These are phyloP conservation scores for Zosterops japonicus DNA, from an alignment of 2,113 vertebrate genomes.

Conservation along the genomic window DNA sequence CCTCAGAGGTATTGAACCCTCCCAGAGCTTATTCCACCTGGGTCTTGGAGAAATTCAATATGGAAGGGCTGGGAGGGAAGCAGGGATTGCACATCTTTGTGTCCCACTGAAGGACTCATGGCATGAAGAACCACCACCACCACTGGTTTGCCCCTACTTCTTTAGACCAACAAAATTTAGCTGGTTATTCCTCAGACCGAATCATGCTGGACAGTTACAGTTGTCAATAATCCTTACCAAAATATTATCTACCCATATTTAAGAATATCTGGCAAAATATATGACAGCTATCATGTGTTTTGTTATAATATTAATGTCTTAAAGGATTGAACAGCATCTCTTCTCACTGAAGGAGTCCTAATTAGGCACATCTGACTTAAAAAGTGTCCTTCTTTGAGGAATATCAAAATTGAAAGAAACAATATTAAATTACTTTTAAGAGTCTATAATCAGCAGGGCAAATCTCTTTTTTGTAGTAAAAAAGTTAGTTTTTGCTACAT, in stretches of 20 bases:
- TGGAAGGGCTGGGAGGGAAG: neutral
- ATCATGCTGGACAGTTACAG: neutral
- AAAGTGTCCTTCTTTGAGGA: neutral
- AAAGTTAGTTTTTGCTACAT: neutral
- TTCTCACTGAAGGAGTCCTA: neutral
- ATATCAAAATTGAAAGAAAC: neutral
- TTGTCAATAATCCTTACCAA: neutral
- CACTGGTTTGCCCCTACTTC: neutral
- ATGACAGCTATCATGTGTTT: neutral
- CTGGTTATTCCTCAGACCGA: neutral
- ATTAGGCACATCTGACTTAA: neutral
- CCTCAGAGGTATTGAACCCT: too few relatives aligned
- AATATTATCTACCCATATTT: neutral
- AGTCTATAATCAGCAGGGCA: neutral
- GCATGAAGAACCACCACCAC: neutral
- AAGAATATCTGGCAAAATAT: neutral
- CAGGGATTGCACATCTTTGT: accelerated
- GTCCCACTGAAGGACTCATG: neutral
- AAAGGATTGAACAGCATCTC: constrained; percentile 2
- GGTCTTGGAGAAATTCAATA: too few relatives aligned
- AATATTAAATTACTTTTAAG: neutral
- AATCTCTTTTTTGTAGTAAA: neutral
- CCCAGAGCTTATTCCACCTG: too few relatives aligned
- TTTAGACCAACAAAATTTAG: neutral
- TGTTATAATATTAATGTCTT: constrained; percentile 10